Base-by-base conservation (phyloP, 92 coral and sea anemone genomes). In the Blastomussa wellsi region DNA sequence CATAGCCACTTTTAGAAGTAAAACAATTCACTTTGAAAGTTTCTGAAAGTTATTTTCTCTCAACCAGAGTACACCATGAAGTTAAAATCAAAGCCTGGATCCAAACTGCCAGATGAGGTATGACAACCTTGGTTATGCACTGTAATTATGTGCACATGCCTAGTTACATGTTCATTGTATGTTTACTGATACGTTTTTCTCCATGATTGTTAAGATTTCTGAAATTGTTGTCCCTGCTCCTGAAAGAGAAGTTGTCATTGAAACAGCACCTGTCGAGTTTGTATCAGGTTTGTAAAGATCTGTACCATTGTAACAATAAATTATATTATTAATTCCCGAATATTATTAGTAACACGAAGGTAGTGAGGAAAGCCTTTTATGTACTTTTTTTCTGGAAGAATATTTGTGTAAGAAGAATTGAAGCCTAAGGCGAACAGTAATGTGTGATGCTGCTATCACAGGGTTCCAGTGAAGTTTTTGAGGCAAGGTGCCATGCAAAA, bases 1-100 rank as follows among this genome's bases (percentile, higher is more conserved):
- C 65, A 22, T 5, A 5, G 12, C 1, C 9, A 24, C 68, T 12
- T 28, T 62, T 7, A 17, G 16, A 10, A 62, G 68, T 62, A 1
- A 26, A 62, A 62, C 15, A 7, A 28, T 62, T 62, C 16, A 7
- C 7, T 0, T 62, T 26, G 7, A 62, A 62, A 62, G 33, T n/a
- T 62, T 62, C 17, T 62, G 0, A 62, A 29, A 33, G 17, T 60
- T 35, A 20, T 20, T 65, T 44, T 15, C n/a, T 31, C 13, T 74
- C 9, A n/a, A 13, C 7, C 11, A 74, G 79, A 83, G 52, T 83
- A 83, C 64, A 74, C 60, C 12, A 75, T 74, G n/a, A 83, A 83
- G 60, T 72, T 83, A 15, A 83, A 57, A 41, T 67, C 87, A 1
- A 83, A 83, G 26, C 74, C 87, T 62, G 81, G 74, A 28, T 78